These are phyloP conservation scores for Ameiurus melas DNA, from an alignment of 2,113 vertebrate genomes.

Conservation along the genomic window DNA sequence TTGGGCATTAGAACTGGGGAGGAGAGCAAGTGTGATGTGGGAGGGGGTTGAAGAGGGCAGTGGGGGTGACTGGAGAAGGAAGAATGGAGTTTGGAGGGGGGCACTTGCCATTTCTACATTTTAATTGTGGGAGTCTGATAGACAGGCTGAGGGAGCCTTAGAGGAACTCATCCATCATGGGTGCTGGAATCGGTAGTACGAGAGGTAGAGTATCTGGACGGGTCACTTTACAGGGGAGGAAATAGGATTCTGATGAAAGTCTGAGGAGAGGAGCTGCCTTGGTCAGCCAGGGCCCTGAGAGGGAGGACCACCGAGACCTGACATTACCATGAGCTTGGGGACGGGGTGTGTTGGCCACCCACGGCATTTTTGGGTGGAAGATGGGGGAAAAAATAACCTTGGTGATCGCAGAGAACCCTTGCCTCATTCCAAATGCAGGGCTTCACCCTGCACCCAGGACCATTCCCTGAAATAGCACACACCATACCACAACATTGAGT, in stretches of 20 bases:
- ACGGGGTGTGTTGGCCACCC: slow-evolving; percentile 4
- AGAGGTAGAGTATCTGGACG: slow-evolving; percentile 80
- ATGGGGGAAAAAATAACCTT: slow-evolving; percentile 58
- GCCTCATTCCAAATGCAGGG: slow-evolving; percentile 23
- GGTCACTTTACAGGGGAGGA: slow-evolving; percentile 79
- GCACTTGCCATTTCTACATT: slow-evolving; percentile 78
- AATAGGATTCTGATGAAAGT: slow-evolving; percentile 91
- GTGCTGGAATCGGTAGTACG: slow-evolving; percentile 71
- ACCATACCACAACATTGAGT: slow-evolving; percentile 40
- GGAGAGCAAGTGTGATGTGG: slow-evolving; percentile 59
- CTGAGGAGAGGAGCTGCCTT: slow-evolving; percentile 81
- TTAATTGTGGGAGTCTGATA: slow-evolving; percentile 86
- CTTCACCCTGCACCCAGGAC: slow-evolving; percentile 63
- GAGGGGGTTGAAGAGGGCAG: slow-evolving; percentile 58
- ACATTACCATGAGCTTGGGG: slow-evolving; percentile 70
- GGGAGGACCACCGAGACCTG: slow-evolving; percentile 77
- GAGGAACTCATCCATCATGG: slow-evolving; percentile 88
- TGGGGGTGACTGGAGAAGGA: slow-evolving; percentile 48
- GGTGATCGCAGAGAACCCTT: slow-evolving; percentile 31
- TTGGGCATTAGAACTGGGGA: slow-evolving; percentile 63
- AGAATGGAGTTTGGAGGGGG: slow-evolving; percentile 40
- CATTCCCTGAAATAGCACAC: slow-evolving; percentile 55
- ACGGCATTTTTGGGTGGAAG: slow-evolving; percentile 57
- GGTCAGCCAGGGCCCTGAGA: slow-evolving; percentile 76
- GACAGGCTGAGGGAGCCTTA: slow-evolving; percentile 86